Conservation (phyloP, 2,888 invertebrate species). For the Lasioglossum villosulum region DNA sequence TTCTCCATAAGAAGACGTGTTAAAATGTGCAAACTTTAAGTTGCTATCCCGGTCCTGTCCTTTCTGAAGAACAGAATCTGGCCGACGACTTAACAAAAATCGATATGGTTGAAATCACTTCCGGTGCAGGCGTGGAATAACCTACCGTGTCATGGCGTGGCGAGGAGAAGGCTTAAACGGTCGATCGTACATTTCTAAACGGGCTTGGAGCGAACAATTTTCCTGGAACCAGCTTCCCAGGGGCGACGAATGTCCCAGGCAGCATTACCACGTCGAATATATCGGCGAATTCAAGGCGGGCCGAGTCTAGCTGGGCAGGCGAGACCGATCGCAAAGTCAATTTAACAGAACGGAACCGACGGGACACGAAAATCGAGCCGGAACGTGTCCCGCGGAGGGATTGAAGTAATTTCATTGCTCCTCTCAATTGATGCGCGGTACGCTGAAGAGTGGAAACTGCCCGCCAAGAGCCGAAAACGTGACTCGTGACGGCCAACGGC, state of each 20-base stretch:
- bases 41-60: too few species aligned
- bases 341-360: slow-evolving; percentile 51
- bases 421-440: slow-evolving; percentile 33
- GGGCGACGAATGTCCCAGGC: slow-evolving; percentile 28
- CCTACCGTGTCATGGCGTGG: background rate
- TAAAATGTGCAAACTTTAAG: too few species aligned
- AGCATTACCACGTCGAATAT: slow-evolving; percentile 25
- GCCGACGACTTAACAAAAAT: background rate
- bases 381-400: slow-evolving; percentile 39
- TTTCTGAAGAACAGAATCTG: background rate
- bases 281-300: slow-evolving; percentile 28
- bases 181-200: background rate
- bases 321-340: slow-evolving; percentile 43
- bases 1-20: too few species aligned
- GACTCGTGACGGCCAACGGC: slow-evolving; percentile 33
- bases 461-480: slow-evolving; percentile 27
- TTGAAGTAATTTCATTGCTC: slow-evolving; percentile 56
- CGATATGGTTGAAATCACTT: slow-evolving; percentile 4
- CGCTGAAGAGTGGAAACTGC: slow-evolving; percentile 1
- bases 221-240: slow-evolving; percentile 7
- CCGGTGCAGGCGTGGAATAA: background rate
- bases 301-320: background rate
- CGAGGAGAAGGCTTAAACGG: background rate
- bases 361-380: slow-evolving; percentile 34
- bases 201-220: slow-evolving; percentile 2